These are phyloP conservation scores for Charadrius vociferus DNA, from an alignment of 2,113 vertebrate species.

Conservation along the genomic window DNA sequence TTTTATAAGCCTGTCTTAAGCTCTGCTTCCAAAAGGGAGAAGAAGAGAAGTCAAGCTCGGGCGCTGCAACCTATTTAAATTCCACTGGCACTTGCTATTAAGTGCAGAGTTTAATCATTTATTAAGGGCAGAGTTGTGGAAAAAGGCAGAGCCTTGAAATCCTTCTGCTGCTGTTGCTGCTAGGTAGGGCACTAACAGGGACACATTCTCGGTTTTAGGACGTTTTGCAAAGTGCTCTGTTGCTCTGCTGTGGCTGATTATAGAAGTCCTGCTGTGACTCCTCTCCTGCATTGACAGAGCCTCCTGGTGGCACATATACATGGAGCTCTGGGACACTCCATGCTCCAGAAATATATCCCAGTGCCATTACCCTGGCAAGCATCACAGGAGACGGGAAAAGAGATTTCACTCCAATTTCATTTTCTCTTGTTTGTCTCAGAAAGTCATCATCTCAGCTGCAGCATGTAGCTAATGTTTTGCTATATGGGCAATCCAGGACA, in stretches of 20 bases:
- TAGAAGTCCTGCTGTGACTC: neutral
- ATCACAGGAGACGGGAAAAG: neutral
- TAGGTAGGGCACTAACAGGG: neutral
- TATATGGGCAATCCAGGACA: neutral
- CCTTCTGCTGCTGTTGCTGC: neutral
- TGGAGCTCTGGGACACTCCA: neutral
- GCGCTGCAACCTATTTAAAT: neutral
- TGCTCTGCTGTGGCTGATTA: neutral
- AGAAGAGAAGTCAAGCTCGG: neutral
- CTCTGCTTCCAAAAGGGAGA: neutral
- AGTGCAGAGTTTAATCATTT: constrained; percentile 29
- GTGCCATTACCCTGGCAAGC: neutral
- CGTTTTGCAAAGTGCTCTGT: neutral
- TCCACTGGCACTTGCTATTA: neutral
- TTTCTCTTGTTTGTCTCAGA: neutral
- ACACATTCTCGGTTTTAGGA: neutral
- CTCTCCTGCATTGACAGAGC: neutral
- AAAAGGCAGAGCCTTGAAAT: neutral
- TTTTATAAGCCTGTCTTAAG: constrained; percentile 10
- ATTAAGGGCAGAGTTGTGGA: neutral
- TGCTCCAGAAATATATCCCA: neutral
- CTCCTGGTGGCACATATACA: neutral
- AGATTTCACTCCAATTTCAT: neutral
- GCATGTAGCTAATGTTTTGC: rapidly evolving
- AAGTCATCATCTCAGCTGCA: neutral